A percentile compares a stretch with the other conserved stretches of the same genome.
Evolutionary conservation across 2,113 vertebrate species (phyloP).

Genomic region (Geococcyx californianus): DNA sequence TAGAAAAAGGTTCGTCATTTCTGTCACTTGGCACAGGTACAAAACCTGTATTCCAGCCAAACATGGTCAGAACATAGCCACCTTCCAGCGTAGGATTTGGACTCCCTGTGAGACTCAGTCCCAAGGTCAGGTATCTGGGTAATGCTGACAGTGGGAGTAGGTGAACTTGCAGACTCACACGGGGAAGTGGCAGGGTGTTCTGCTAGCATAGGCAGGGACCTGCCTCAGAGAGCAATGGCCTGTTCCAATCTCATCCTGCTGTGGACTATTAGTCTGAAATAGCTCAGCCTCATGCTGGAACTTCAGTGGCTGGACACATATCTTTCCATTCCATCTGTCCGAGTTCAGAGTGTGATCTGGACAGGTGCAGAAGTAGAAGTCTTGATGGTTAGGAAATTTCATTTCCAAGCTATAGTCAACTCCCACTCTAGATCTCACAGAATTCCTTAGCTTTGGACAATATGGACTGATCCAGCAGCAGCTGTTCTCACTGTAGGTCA

Average conservation of each 20-base stretch:
- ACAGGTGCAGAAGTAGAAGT: neutral
- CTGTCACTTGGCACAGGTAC: too few relatives aligned
- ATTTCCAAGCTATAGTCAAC: neutral
- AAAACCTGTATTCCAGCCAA: too few relatives aligned
- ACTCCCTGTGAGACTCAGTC: too few relatives aligned
- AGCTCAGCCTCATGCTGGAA: neutral
- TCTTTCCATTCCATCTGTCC: accelerated
- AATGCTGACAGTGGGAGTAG: too few relatives aligned
- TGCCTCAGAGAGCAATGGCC: neutral
- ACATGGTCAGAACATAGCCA: too few relatives aligned
- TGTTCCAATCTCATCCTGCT: neutral
- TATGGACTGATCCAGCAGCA: accelerated
- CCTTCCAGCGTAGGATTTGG: too few relatives aligned
- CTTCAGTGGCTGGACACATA: accelerated
- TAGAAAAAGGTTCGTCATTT: neutral
- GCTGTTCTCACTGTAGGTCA: neutral
- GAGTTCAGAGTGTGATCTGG: neutral
- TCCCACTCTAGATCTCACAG: too few relatives aligned
- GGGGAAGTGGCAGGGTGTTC: neutral
- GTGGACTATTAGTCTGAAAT: neutral
- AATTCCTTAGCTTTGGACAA: neutral
- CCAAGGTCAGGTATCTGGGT: too few relatives aligned
- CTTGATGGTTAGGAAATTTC: accelerated
- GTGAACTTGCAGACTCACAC: neutral
- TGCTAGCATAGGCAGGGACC: neutral